These are phyloP conservation scores for Chydorus sphaericus DNA, from an alignment of 2,888 invertebrate species.

Conservation along the genomic window DNA sequence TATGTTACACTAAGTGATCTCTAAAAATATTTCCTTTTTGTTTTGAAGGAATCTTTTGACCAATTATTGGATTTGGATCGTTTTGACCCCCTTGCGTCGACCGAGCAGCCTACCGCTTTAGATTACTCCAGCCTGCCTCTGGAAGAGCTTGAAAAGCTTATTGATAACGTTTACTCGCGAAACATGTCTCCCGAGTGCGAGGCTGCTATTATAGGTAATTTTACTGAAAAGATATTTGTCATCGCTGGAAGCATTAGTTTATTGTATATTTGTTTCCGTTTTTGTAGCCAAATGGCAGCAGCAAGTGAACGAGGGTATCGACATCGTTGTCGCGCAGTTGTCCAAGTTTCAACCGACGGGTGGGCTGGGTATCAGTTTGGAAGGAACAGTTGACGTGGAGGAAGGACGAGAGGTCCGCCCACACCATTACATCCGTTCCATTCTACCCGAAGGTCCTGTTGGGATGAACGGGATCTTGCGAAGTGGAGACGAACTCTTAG, in stretches of 20 bases:
- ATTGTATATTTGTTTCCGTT: constrained; percentile 20
- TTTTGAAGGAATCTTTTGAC: neutral
- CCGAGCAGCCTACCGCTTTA: constrained; percentile 44
- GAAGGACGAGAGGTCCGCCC: constrained; percentile 92
- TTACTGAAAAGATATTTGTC: neutral
- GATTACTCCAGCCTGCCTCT: constrained; percentile 32
- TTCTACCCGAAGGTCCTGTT: constrained; percentile 94
- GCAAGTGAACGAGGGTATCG: neutral
- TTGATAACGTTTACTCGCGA: constrained; percentile 33
- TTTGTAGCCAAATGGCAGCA: constrained; percentile 25
- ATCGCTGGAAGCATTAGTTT: neutral
- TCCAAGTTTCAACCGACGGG: constrained; percentile 81
- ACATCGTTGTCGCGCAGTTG: constrained; percentile 64
- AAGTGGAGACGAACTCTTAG: constrained; percentile 88
- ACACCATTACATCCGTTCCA: constrained; percentile 88
- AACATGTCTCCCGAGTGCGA: constrained; percentile 56
- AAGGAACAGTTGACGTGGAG: constrained; percentile 97
- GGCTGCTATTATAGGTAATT: constrained; percentile 23
- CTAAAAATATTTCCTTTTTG: neutral
- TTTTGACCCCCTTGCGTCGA: constrained; percentile 24
- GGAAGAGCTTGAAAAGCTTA: constrained; percentile 42
- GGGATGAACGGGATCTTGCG: constrained; percentile 75
- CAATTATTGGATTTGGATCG: constrained; percentile 8
- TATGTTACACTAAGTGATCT: neutral
- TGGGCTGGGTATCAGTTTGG: constrained; percentile 89